Conservation (phyloP, 1,140 invertebrate genomes). For the Dreissena rostriformis region DNA sequence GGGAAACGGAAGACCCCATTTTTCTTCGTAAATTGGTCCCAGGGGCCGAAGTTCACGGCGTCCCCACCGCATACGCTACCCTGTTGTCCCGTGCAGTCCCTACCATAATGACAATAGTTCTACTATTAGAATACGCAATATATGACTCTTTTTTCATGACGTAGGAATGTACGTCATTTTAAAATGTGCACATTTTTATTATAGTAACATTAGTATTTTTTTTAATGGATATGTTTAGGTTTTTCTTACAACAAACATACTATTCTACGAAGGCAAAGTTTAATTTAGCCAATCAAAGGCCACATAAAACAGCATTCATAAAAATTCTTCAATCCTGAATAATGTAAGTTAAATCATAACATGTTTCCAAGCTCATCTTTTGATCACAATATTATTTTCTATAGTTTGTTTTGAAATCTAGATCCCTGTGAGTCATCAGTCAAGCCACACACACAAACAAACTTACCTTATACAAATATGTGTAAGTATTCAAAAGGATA, state of each 20-base stretch:
- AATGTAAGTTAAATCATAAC: no score
- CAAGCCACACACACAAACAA: no score
- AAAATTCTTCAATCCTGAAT: no score
- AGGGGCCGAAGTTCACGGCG: conserved; percentile 41
- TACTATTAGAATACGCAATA: not conserved
- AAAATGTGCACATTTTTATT: not conserved
- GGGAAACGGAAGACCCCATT: conserved; percentile 45
- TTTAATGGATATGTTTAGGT: not conserved
- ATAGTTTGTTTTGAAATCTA: no score
- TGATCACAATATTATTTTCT: no score
- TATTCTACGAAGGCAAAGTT: not conserved
- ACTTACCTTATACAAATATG: not conserved
- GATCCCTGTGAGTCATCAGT: no score
- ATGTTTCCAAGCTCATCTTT: no score
- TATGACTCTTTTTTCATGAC: not conserved
- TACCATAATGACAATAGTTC: not conserved
- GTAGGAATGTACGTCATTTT: not conserved
- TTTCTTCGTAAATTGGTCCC: conserved; percentile 50
- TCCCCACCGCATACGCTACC: conserved; percentile 34
- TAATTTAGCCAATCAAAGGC: not conserved
- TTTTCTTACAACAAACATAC: not conserved
- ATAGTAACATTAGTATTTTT: no score
- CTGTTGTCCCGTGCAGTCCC: conserved; percentile 36
- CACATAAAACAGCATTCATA: no score
- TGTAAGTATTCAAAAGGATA: no score